Base-by-base conservation (phyloP, 2,888 invertebrate species). In the Platerodrilus igneus region DNA sequence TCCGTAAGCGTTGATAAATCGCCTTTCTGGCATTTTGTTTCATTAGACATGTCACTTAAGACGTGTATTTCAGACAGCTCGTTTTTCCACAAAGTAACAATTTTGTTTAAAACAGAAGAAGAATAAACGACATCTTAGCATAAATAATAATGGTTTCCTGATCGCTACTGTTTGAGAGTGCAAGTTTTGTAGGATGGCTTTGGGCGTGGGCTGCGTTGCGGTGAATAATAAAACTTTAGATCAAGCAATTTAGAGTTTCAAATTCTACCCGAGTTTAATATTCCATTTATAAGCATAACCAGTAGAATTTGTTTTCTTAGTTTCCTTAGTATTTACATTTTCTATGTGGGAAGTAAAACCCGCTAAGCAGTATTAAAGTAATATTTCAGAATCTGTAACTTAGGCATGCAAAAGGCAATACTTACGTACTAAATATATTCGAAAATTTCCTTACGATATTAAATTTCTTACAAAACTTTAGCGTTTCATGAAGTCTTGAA, bases 341-440 rank as follows among this genome's bases (percentile, higher is more conserved):
- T 17, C 39, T 23, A 17, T 34, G 28, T 25, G 37, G 23, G 28
- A 17, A 30, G 8, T 13, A 22, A 21, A 23, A 35, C 19, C 15
- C 11, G 15, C 27, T 42, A 42, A 37, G 37, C 37, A 22, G 37
- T 33, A 37, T 42, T 42, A 42, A 29, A 37, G 42, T 21, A 42
- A 42, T 42, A 42, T 42, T 42, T 42, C 20, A 42, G 42, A 42
- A 42, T 42, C 37, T 41, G 21, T 19, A 13, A 14, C 31, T 19
- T 13, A 31, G 13, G 15, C 31, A 11, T 18, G 31, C n/a, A 31
- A 11, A 11, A 19, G 31, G n/a, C n/a, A n/a, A n/a, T n/a, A n/a
- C n/a, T n/a, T n/a, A n/a, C n/a, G n/a, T n/a, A n/a, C n/a, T n/a
- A n/a, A n/a, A n/a, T n/a, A n/a, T n/a, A n/a, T n/a, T n/a, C n/a